Base-by-base conservation (phyloP, 2,888 invertebrate species). In the Sarcophaga subvicina region DNA sequence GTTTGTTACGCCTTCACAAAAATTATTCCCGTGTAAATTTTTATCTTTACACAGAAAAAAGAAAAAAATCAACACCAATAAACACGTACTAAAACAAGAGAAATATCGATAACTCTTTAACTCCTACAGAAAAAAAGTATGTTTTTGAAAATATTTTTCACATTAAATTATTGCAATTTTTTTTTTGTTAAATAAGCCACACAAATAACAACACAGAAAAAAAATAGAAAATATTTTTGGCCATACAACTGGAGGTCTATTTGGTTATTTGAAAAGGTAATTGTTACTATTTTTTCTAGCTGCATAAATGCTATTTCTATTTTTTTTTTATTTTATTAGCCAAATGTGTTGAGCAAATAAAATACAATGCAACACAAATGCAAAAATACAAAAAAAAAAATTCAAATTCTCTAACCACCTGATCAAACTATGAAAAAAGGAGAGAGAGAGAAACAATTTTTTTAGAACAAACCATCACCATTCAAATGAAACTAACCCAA, bases 91-190 rank as follows among this genome's bases (percentile, higher is more conserved):
- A n/a, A 54, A 54, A n/a, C 49, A 54, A 71, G 25, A 54, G 54
- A 25, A 54, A 71, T 71, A 49, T 71, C 54, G 49, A 27, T 71
- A 49, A 27, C 70, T 54, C 5, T 54, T 54, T 54, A 54, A 54
- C 17, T 54, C 5, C 54, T 10, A 37, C 8, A 37, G 0, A 37
- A 37, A 10, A 37, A 37, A 37, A 37, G 17, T 71, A 71, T 59
- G 54, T 71, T 49, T 54, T 59, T 25, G 54, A 27, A n/a, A 54
- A 71, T 71, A 54, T 27, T 71, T 71, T 71, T 71, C 70, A n/a
- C 27, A 71, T 71, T 27, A 27, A 71, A 54, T 71, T 71, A 54
- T 70, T 11, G 11, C 14, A 70, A 49, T 69, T 47, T 69, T 69
- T 27, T 27, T 27, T 27, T 27, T 27, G 27, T 27, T 69, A 69